phyloP scores from a whole-genome alignment of 2,888 invertebrate genomes.

The Ceramica pisi region DNA sequence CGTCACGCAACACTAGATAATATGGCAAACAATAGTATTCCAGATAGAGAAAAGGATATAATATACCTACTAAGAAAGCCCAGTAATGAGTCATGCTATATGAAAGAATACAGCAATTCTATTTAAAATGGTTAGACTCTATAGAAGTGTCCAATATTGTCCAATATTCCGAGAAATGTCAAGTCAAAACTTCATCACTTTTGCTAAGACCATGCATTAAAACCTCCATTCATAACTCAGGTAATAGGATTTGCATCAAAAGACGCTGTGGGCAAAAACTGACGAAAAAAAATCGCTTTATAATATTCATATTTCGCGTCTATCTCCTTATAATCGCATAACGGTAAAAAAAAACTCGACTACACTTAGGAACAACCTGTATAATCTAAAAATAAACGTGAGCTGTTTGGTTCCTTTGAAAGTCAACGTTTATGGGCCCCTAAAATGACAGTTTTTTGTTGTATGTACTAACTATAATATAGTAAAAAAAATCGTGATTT shows the following conservation, averaged over 20 bases:
- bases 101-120: neutral
- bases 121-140: neutral
- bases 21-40: neutral
- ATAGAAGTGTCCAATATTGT: neutral
- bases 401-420: neutral
- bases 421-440: neutral
- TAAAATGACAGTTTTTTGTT: neutral
- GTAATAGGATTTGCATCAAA: neutral
- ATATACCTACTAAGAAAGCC: neutral
- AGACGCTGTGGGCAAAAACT: neutral
- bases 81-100: neutral
- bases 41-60: neutral
- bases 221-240: conserved; percentile 1
- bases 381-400: conserved; percentile 5
- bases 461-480: neutral
- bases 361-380: conserved; percentile 6
- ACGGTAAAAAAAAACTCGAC: conserved; percentile 3
- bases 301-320: neutral
- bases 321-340: neutral
- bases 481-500: neutral
- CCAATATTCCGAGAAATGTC: neutral
- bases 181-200: neutral
- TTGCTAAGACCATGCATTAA: neutral
- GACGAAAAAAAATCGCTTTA: neutral
- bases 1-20: neutral